Base-by-base conservation (phyloP, 2,113 vertebrate genomes). In the Phycodurus eques region DNA sequence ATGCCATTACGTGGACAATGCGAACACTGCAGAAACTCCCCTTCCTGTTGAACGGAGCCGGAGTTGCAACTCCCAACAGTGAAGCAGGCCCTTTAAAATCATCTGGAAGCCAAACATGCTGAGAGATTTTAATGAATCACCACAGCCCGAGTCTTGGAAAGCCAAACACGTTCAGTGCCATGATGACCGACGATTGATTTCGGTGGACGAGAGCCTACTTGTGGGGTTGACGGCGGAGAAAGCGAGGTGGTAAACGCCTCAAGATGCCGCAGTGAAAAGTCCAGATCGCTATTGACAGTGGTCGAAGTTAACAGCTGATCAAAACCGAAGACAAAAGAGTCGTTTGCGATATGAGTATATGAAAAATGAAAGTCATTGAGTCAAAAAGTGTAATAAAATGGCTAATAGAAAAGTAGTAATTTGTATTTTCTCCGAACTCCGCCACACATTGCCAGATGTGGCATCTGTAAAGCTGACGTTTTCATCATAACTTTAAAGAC, bases 1-100 rank as follows among this genome's bases (percentile, higher is more conserved):
- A 93, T 92, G 92, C 91, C 80, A 81, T 80, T 83, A 89, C 71
- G 82, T 88, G 86, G 87, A 88, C 78, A 78, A 80, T 88, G 87
- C 87, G 85, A 57, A 71, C 85, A 14, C 82, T 89, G 89, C 92
- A 90, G 82, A 90, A 90, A 87, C 77, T 64, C 82, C 75, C 84
- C 83, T 93, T 92, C 88, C 90, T 90, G 86, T 82, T 81, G 72
- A 73, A 68, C 66, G 13, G 59, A 46, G 78, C 69, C 67, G 63
- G 67, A 73, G 80, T 76, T 14, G 81, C 84, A 73, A 56, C 15
- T 44, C 63, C 53, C 73, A 68, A 68, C 77, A 78, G n/a, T 31
- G 74, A 76, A 59, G 60, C 60, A 39, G 51, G 77, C 77, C 81
- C 61, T 75, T 86, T 83, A 87, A 87, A 87, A 80, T 84, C 88